A percentile compares a stretch with the other conserved stretches of the same genome.
Conservation (phyloP, 2,797 vertebrate genomes). For the Macropodus opercularis region DNA sequence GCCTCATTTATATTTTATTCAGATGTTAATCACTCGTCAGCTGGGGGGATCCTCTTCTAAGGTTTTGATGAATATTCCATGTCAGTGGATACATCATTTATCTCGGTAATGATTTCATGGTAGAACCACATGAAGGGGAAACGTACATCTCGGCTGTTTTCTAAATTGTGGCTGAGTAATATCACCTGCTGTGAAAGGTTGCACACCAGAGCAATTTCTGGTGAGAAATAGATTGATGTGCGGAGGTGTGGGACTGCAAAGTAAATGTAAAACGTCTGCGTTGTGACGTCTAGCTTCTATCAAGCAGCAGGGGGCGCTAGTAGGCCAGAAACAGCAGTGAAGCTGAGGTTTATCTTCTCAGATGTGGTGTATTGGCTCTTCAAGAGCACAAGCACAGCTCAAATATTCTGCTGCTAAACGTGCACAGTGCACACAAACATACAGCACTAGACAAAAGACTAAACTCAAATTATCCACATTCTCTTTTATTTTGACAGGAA, state of each 20-base stretch:
- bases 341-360: constrained; percentile 43
- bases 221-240: constrained; percentile 37
- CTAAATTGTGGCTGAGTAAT: constrained; percentile 27
- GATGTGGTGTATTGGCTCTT: constrained; percentile 43
- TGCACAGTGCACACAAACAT: constrained; percentile 20
- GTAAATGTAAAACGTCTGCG: constrained; percentile 1
- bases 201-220: constrained; percentile 32
- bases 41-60: constrained; percentile 45
- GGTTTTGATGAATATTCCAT: constrained; percentile 63
- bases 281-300: neutral
- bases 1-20: constrained; percentile 63
- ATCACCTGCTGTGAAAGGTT: constrained; percentile 49
- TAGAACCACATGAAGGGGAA: constrained; percentile 16
- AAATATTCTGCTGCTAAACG: constrained; percentile 33
- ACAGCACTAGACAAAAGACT: neutral
- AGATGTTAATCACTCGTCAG: constrained; percentile 59
- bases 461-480: constrained; percentile 16
- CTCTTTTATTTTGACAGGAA: constrained; percentile 33
- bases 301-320: constrained; percentile 80
- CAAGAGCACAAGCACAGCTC: constrained; percentile 44
- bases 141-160: constrained; percentile 35
- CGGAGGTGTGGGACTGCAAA: constrained; percentile 27
- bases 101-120: constrained; percentile 47
- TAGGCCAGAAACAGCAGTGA: constrained; percentile 63
- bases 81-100: constrained; percentile 50